Evolutionary conservation across 2,113 vertebrate species (phyloP).

Genomic region (Euleptes europaea): DNA sequence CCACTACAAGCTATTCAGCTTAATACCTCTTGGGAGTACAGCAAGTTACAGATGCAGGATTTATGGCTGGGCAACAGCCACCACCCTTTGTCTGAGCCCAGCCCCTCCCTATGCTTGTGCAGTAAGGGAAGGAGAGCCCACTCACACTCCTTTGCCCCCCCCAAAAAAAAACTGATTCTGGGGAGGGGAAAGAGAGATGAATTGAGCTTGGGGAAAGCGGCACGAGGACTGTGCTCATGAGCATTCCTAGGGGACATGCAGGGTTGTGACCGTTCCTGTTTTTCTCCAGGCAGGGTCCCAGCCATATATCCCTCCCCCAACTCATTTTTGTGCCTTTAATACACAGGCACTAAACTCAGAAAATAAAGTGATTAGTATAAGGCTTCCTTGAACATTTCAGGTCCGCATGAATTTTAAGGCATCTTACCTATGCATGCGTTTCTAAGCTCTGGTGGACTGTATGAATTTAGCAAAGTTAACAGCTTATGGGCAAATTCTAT

Average conservation of each 20-base stretch:
- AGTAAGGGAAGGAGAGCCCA: not conserved
- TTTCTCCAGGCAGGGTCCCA: not conserved
- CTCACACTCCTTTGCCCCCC: not conserved
- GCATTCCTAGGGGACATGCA: too few species aligned
- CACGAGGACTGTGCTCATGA: too few species aligned
- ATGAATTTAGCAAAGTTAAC: slow-evolving; percentile 98
- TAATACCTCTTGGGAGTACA: not conserved
- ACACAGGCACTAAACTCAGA: not conserved
- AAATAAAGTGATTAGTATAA: not conserved
- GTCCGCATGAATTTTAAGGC: not conserved
- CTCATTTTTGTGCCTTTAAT: not conserved
- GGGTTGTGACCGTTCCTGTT: not conserved
- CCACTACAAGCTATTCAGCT: not conserved
- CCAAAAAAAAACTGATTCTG: not conserved
- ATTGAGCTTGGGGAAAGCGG: not conserved
- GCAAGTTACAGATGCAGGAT: not conserved
- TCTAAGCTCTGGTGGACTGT: slow-evolving; percentile 94
- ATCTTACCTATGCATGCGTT: slow-evolving; percentile 93
- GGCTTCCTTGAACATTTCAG: not conserved
- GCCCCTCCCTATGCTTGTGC: not conserved
- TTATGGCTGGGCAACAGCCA: not conserved
- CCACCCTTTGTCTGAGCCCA: not conserved
- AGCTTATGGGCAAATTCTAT: slow-evolving; percentile 99
- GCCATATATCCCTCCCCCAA: too few species aligned
- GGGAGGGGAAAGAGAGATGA: not conserved